Evolutionary conservation across 2,113 vertebrate species (phyloP), one percentile per base, ranked within the genome.

Genomic region (Lasiurus cinereus): DNA sequence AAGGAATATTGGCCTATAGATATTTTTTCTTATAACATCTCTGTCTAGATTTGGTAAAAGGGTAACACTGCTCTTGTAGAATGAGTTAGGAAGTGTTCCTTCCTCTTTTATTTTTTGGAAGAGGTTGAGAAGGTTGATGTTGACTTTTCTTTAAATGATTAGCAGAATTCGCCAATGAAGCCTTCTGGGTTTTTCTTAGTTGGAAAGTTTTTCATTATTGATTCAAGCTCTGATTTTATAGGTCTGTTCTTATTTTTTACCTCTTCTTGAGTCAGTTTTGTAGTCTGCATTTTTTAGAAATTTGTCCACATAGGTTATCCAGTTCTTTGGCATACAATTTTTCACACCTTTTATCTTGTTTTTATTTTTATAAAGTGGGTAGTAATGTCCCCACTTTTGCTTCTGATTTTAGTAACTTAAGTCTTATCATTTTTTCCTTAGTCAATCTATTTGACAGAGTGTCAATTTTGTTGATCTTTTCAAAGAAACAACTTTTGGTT

Each of bases 391-490:
- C 52, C n/a, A 52, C 12, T 82, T 85, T 90, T 24, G 54, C 77
- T 77, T 80, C 85, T 77, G n/a, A 54, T 76, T 79, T 96, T 74
- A 74, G 86, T 74, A 10, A 59, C 15, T 50, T 59, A 69, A 86
- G 19, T 36, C 24, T 69, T 80, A 9, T 10, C 2, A 87, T 36
- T 62, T 83, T 70, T 36, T 67, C 64, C 19, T 84, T 79, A 43
- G n/a, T 78, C 52, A 84, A 0, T 54, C 39, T 76, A 78, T 33
- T 4, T 77, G 39, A 74, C 33, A 4, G 11, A 19, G 0, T 46
- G 15, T 39, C 19, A 15, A 21, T 46, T 77, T 90, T 86, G 62
- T 36, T 14, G 14, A 46, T 39, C 54, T 52, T 62, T 74, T 46
- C n/a, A 54, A 62, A 88, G 77, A 80, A 76, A 2, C 24, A 62